Conservation (phyloP, 2,113 vertebrate genomes). For the Vulpes lagopus region DNA sequence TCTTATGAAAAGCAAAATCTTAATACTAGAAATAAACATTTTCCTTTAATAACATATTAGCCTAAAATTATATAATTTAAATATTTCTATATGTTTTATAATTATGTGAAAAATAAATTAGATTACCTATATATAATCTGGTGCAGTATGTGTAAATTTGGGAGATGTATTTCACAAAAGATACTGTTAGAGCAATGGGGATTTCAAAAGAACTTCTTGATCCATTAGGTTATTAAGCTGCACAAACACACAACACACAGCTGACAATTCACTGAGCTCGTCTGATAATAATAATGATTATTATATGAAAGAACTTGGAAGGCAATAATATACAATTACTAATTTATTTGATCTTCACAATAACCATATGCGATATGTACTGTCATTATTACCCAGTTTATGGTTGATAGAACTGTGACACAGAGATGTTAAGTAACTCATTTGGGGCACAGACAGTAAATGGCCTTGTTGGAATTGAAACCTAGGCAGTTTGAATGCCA, state of each 20-base stretch:
- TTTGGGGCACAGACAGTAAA: not conserved
- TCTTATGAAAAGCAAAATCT: not conserved
- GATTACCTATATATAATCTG: not conserved
- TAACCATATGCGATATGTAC: not conserved
- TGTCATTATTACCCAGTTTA: not conserved
- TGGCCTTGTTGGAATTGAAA: not conserved
- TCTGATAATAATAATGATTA: not conserved
- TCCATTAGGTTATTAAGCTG: conserved; percentile 71
- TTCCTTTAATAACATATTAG: not conserved
- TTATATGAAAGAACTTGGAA: not conserved
- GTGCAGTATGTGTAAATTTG: not conserved
- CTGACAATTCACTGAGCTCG: not conserved
- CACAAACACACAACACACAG: not conserved
- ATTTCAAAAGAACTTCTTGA: conserved; percentile 75
- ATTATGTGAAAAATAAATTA: not conserved
- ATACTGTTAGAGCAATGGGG: conserved; percentile 60
- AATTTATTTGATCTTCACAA: not conserved
- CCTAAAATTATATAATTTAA: not conserved
- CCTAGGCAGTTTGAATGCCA: not conserved
- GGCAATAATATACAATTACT: not conserved
- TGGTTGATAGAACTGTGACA: not conserved
- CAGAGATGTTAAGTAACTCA: not conserved
- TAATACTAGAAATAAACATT: not conserved
- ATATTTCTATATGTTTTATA: not conserved
- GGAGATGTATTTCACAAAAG: conserved; percentile 58